Percentiles rank a stretch among this genome's conserved stretches.
Conservation (phyloP, 1,140 invertebrate species). For the Drosophila nannoptera region DNA sequence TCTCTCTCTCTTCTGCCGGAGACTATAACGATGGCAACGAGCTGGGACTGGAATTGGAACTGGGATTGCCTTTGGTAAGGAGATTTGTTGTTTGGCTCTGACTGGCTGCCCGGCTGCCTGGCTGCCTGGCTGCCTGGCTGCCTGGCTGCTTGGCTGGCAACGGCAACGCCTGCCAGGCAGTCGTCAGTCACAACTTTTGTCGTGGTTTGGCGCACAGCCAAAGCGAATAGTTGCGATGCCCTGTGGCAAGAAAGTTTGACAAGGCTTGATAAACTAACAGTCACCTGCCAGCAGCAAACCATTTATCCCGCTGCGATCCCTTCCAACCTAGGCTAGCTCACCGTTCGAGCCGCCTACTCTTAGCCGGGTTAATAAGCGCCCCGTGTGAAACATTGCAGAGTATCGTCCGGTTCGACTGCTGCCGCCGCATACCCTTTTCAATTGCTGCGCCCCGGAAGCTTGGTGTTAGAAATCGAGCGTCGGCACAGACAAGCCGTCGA, state of each 20-base stretch:
- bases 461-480: constrained; percentile 73
- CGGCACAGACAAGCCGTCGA: constrained; percentile 38
- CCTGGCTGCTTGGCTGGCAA: constrained; percentile 7
- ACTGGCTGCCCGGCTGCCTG: constrained; percentile 37
- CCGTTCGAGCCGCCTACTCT: too few species aligned
- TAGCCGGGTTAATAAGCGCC: neutral
- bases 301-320: too few species aligned
- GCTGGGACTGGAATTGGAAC: constrained; percentile 14
- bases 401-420: constrained; percentile 1
- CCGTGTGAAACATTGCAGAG: neutral
- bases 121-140: constrained; percentile 21
- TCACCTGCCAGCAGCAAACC: too few species aligned
- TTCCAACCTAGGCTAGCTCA: too few species aligned
- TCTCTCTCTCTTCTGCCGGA: constrained; percentile 51
- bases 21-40: constrained; percentile 63
- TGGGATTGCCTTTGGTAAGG: constrained; percentile 21
- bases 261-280: constrained; percentile 20
- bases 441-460: constrained; percentile 48
- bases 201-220: constrained; percentile 69
- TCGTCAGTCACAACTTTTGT: constrained; percentile 73
- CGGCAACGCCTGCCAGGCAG: constrained; percentile 48
- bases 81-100: constrained; percentile 39
- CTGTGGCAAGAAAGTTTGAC: constrained; percentile 3
- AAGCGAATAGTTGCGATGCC: constrained; percentile 46
- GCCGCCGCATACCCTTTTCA: neutral